Evolutionary conservation across 2,797 vertebrate genomes (phyloP), one percentile per base, ranked within the genome.

Genomic region (Falco peregrinus): DNA sequence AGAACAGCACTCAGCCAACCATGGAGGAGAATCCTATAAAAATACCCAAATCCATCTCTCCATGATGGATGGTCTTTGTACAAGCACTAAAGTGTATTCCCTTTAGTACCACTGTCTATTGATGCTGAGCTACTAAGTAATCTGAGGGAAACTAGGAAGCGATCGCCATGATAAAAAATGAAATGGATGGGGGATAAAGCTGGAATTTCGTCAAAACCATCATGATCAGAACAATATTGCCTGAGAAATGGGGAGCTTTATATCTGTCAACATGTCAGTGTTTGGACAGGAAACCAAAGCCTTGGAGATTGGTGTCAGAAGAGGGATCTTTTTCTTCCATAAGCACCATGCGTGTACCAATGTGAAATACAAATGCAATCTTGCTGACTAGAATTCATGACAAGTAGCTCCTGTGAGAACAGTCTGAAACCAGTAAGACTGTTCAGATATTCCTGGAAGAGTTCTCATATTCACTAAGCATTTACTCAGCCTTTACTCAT

Each of bases 91-190:
- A 96, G 94, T 96, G 89, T 95, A 96, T 96, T 97, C 95, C 94
- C 96, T 97, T 96, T 97, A 96, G 96, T 95, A 91, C 87, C 59
- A 91, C 91, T 96, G 82, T 95, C 94, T 96, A 96, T 97, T 93
- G 96, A 97, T 91, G 93, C 51, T 95, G 87, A 96, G 94, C 93
- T 95, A 96, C 95, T 94, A 97, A 96, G 96, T 95, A 96, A 96
- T 95, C 85, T 94, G 87, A 95, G 91, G 96, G 94, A 97, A 97
- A 96, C 91, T 95, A 94, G 91, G 89, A 96, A 95, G 89, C 77
- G 5, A 95, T 95, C 39, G 1, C 87, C 94, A 94, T 93, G 96
- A 90, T 96, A 95, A 96, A 94, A 97, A 94, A 94, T 90, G 93
- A 96, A 96, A 96, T 88, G 89, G 79, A 95, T 76, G 95, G 91